phyloP scores from a whole-genome alignment of 2,113 vertebrate species.

The Passerina amoena region DNA sequence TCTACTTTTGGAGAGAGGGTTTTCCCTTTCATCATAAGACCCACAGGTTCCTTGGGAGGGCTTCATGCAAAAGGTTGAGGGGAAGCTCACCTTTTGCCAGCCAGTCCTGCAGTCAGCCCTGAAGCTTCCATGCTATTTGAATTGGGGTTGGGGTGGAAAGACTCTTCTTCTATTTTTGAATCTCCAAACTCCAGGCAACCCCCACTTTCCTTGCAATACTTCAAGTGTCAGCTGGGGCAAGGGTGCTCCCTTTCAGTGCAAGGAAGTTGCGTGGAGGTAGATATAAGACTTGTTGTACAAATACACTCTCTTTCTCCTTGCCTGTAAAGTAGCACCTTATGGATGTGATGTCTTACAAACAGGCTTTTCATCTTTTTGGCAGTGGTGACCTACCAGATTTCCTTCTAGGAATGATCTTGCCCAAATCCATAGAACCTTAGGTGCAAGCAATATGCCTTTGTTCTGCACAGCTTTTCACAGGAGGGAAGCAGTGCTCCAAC shows the following conservation, averaged over 20 bases:
- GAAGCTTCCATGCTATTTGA: not conserved
- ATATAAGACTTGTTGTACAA: not conserved
- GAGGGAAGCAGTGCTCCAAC: not conserved
- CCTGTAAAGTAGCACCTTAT: not conserved
- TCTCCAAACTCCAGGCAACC: not conserved
- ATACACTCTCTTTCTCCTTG: not conserved
- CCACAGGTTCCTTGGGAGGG: not conserved
- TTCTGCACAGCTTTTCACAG: not conserved
- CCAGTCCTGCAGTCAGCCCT: not conserved
- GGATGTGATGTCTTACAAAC: not conserved
- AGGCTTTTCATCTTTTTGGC: conserved; percentile 37
- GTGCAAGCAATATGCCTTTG: not conserved
- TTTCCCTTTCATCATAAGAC: not conserved
- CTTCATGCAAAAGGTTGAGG: not conserved
- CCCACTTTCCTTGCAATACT: not conserved
- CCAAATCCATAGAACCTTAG: not conserved
- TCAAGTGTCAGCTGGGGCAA: not conserved
- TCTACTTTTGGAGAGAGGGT: not conserved
- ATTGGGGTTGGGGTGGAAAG: not conserved
- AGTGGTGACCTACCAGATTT: not conserved
- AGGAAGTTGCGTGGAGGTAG: not conserved
- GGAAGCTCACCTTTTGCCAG: not conserved
- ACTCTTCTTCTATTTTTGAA: not conserved
- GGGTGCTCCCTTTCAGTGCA: not conserved
- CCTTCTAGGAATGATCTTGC: conserved; percentile 27